Conservation (phyloP, 2,113 vertebrate genomes). For the Hiodon alosoides region DNA sequence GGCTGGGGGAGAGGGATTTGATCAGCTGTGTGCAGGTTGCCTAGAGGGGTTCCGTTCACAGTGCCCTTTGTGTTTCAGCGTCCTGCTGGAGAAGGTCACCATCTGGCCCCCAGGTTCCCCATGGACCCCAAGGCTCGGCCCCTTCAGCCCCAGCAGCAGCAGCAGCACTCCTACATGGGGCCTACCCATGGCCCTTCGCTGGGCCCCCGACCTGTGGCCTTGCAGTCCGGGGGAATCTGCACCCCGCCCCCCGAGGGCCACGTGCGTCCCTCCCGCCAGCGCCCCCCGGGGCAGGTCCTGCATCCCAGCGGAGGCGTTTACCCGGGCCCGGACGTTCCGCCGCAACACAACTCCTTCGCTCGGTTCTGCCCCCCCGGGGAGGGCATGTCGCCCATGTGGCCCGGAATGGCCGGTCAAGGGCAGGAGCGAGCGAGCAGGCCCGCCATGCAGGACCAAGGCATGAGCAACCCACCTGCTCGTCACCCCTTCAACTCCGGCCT, state of each 20-base stretch:
- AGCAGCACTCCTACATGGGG: conserved; percentile 64
- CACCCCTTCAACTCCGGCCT: conserved; percentile 59
- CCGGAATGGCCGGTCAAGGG: conserved; percentile 61
- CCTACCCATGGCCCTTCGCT: conserved; percentile 67
- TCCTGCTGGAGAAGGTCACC: conserved; percentile 63
- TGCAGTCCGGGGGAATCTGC: conserved; percentile 65
- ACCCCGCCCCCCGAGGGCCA: conserved; percentile 66
- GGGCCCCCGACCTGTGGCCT: conserved; percentile 64
- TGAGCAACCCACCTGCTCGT: conserved; percentile 52
- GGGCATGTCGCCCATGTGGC: conserved; percentile 67
- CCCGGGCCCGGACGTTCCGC: conserved; percentile 59
- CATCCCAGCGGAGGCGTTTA: conserved; percentile 54
- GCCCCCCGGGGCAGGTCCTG: conserved; percentile 49
- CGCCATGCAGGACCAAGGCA: conserved; percentile 52
- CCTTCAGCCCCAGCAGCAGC: conserved; percentile 50
- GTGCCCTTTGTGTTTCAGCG: conserved; percentile 50
- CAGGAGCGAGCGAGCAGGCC: conserved; percentile 53
- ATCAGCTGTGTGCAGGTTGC: background rate
- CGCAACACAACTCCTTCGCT: conserved; percentile 65
- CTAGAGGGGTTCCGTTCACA: background rate
- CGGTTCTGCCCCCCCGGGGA: conserved; percentile 73
- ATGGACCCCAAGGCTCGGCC: conserved; percentile 52
- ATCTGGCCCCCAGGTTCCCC: conserved; percentile 65
- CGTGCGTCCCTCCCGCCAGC: conserved; percentile 65
- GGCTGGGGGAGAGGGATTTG: too few relatives aligned